Base-by-base conservation (phyloP, 2,113 vertebrate genomes). In the Gavialis gangeticus region DNA sequence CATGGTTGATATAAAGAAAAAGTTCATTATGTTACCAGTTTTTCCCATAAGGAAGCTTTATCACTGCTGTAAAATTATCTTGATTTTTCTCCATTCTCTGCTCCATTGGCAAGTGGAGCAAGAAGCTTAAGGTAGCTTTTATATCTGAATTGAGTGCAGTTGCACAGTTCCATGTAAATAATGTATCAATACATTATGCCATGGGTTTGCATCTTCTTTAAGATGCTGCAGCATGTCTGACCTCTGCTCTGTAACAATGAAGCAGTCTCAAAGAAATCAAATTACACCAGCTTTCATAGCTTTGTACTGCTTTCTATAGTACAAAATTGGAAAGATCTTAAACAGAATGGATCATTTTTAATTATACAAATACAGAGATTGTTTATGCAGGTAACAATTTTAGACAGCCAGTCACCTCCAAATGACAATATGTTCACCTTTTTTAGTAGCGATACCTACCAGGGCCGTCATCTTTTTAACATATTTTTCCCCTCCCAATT, bases 261-360 rank as follows among this genome's bases (percentile, higher is more conserved):
- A 86, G 56, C 21, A 95, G 85, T 66, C 60, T 94, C 87, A 80
- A 30, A 71, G 69, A 89, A 84, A 93, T 71, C 76, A 58, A 28
- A 5, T 56, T 63, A 67, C 14, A 66, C 73, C 12, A 28, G 11
- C 80, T 75, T 60, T 2, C 10, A 79, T 11, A 21, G 82, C 60
- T 5, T 77, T 37, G 15, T 30, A 22, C 22, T 60, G 14, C 30
- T 82, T 30, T 24, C 81, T 85, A 59, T 62, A 80, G 77, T 59
- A 46, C 2, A 15, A 84, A 82, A 83, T 3, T 6, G 30, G 28
- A 2, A 76, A 64, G 54, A 30, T 18, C 6, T 69, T 75, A 46
- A 59, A 34, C 16, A 30, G 25, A 82, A 73, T 71, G n/a, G 46
- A 58, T 64, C n/a, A 19, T 59, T 63, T 15, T 62, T 34, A 79